These are phyloP conservation scores for Toxotes lorentzi DNA, from an alignment of 2,797 vertebrate genomes.

Conservation along the genomic window DNA sequence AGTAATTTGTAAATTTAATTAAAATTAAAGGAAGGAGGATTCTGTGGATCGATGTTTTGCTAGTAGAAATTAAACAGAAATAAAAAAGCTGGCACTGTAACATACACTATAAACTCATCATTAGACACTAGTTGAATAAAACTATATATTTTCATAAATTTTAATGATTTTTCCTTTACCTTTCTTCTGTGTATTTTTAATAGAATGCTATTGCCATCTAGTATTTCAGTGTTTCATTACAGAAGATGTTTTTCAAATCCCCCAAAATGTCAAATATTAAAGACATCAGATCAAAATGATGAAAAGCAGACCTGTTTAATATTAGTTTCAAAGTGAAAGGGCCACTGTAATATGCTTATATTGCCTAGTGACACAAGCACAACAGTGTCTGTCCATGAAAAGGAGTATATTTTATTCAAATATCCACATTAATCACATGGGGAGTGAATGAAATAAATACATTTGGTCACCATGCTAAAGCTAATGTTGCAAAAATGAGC, in stretches of 20 bases:
- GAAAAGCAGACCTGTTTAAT: slow-evolving; percentile 27
- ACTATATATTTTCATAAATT: background rate
- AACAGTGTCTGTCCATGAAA: slow-evolving; percentile 35
- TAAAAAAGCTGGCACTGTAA: background rate
- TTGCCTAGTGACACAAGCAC: slow-evolving; percentile 22
- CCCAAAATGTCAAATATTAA: slow-evolving; percentile 4
- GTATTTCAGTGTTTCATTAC: slow-evolving; percentile 30
- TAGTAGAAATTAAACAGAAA: background rate
- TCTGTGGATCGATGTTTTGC: too few relatives aligned
- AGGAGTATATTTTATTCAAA: slow-evolving; percentile 37
- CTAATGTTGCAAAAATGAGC: slow-evolving; percentile 30
- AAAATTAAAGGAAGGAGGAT: background rate
- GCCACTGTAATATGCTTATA: slow-evolving; percentile 10
- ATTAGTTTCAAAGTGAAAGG: background rate
- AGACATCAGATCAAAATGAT: slow-evolving; percentile 26
- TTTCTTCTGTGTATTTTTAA: background rate
- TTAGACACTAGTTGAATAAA: background rate
- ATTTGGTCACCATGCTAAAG: slow-evolving; percentile 20
- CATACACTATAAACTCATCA: background rate
- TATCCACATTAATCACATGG: slow-evolving; percentile 55
- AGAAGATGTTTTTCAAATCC: slow-evolving; percentile 7
- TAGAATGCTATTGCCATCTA: background rate
- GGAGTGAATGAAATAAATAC: slow-evolving; percentile 19
- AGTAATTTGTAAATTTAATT: background rate
- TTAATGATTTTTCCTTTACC: background rate